Evolutionary conservation across 2,113 vertebrate genomes (phyloP).

Genomic region (Astatotilapia flaviijosephi): DNA sequence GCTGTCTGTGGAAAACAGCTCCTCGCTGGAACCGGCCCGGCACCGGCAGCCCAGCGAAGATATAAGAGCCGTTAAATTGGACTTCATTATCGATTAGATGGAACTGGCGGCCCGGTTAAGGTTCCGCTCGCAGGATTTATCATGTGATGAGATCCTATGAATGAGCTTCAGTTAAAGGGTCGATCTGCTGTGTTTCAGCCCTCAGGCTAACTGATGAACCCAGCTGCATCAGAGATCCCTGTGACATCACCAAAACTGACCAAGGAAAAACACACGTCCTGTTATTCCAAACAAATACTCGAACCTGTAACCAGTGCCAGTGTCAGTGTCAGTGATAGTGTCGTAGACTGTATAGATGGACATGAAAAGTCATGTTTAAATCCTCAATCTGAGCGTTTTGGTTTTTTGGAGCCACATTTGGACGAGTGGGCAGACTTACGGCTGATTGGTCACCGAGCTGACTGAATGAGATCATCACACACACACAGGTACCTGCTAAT

Average conservation of each 20-base stretch:
- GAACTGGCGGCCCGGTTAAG: rapidly evolving
- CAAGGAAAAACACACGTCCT: not conserved
- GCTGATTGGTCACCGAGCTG: not conserved
- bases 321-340: not conserved
- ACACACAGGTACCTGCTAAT: not conserved
- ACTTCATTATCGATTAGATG: not conserved
- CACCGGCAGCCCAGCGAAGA: not conserved
- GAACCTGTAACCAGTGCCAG: not conserved
- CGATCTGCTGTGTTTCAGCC: not conserved
- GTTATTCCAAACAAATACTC: not conserved
- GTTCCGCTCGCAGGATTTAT: not conserved
- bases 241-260: not conserved
- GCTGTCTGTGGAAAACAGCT: not conserved
- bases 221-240: not conserved
- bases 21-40: not conserved
- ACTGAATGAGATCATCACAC: not conserved
- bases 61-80: not conserved
- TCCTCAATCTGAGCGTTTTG: not conserved
- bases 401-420: not conserved
- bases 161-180: not conserved
- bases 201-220: not conserved
- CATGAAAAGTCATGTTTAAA: not conserved
- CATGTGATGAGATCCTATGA: not conserved
- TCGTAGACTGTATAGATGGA: rapidly evolving
- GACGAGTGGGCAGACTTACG: not conserved